These are phyloP conservation scores for Salvelinus fontinalis DNA, from an alignment of 2,113 vertebrate species.

Conservation along the genomic window DNA sequence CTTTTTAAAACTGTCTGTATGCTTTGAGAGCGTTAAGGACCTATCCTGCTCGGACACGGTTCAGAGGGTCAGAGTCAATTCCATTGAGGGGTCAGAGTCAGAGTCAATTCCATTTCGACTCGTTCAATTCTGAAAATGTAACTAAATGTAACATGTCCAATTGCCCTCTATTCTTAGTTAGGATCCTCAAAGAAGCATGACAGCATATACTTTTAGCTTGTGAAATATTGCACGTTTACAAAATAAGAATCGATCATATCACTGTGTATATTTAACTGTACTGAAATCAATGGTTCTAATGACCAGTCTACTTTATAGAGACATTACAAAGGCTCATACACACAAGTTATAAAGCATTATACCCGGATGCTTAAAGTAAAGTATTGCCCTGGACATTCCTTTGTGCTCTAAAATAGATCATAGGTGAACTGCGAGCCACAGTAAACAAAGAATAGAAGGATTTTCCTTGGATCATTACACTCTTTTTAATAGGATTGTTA, in stretches of 20 bases:
- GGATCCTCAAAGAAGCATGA: background rate
- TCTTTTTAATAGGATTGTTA: slow-evolving; percentile 59
- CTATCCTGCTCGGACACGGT: background rate
- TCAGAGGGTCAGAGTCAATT: background rate
- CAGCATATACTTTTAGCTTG: background rate
- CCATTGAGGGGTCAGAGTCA: background rate
- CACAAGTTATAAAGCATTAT: slow-evolving; percentile 19
- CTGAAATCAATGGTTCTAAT: too few relatives aligned
- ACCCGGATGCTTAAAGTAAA: slow-evolving; percentile 12
- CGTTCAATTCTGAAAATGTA: background rate
- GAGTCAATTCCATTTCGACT: background rate
- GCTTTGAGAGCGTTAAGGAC: background rate
- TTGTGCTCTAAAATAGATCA: too few relatives aligned
- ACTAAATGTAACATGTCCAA: background rate
- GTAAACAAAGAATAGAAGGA: slow-evolving; percentile 36
- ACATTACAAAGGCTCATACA: too few relatives aligned
- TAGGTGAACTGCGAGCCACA: slow-evolving; percentile 44
- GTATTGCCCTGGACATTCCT: too few relatives aligned
- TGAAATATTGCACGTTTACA: too few relatives aligned
- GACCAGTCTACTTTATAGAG: too few relatives aligned
- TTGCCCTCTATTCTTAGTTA: background rate
- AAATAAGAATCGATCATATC: too few relatives aligned
- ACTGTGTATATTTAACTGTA: too few relatives aligned
- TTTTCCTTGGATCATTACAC: slow-evolving; percentile 61
- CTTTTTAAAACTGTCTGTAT: background rate